Evolutionary conservation across 2,113 vertebrate species (phyloP).

Genomic region (Neogobius melanostomus): DNA sequence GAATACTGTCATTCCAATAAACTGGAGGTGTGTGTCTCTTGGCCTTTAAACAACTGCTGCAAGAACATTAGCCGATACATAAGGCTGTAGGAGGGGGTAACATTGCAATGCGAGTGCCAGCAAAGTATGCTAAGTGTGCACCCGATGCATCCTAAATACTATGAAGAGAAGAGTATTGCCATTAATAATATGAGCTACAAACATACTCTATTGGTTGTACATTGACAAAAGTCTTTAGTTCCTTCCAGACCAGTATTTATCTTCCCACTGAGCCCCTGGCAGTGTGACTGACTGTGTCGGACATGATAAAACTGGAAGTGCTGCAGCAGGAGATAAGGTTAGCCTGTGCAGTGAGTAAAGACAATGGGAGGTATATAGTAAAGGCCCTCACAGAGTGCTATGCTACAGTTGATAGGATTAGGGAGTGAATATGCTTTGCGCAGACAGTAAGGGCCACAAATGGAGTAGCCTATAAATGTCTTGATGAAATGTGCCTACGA

Average conservation of each 20-base stretch:
- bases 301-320: conserved; percentile 61
- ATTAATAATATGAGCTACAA: too few species aligned
- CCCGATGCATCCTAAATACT: neutral
- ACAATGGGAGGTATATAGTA: conserved; percentile 14
- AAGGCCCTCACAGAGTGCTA: neutral
- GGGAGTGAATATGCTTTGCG: neutral
- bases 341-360: conserved; percentile 35
- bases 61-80: neutral
- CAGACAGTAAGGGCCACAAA: neutral
- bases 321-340: conserved; percentile 50
- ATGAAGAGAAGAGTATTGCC: neutral
- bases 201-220: neutral
- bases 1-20: conserved; percentile 9
- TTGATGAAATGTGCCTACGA: neutral
- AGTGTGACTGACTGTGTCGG: conserved; percentile 62
- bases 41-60: neutral
- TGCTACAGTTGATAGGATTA: neutral
- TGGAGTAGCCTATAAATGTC: neutral
- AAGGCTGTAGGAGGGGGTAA: neutral
- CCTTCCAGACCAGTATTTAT: conserved; percentile 38
- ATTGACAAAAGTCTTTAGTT: neutral
- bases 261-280: conserved; percentile 43
- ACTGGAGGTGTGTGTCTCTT: neutral
- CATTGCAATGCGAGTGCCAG: neutral
- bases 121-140: neutral